Conservation (phyloP, 2,888 invertebrate species). For the Eueremaeus valkanovi region DNA sequence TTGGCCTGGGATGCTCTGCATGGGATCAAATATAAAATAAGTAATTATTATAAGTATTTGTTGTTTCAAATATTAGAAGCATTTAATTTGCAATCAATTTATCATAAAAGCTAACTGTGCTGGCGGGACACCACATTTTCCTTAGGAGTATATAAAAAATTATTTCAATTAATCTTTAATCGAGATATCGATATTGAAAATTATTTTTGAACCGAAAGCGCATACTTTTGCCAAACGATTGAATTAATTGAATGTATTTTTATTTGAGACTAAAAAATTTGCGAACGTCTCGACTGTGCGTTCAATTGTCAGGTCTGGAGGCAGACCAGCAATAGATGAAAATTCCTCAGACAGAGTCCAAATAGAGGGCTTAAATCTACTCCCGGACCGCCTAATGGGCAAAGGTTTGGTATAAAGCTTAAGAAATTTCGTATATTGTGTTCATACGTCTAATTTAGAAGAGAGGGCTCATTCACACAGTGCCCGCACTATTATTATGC, state of each 20-base stretch:
- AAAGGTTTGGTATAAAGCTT: slow-evolving; percentile 11
- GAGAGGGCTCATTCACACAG: slow-evolving; percentile 1
- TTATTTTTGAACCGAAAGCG: not conserved
- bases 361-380: not conserved
- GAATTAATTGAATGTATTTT: not conserved
- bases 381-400: slow-evolving; percentile 14
- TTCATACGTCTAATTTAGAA: slow-evolving; percentile 2
- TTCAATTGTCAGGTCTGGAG: slow-evolving; percentile 14
- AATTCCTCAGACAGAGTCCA: not conserved
- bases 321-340: not conserved
- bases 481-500: too few relatives aligned
- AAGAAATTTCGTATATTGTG: slow-evolving; percentile 6
- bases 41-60: too few relatives aligned
- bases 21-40: too few relatives aligned
- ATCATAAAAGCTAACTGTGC: too few relatives aligned
- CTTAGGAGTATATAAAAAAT: too few relatives aligned
- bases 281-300: too few relatives aligned
- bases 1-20: too few relatives aligned
- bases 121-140: too few relatives aligned
- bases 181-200: not conserved
- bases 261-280: not conserved
- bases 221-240: not conserved
- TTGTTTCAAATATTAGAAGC: too few relatives aligned
- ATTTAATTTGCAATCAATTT: too few relatives aligned
- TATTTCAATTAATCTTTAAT: not conserved